Conservation (phyloP, 2,113 vertebrate genomes). For the Corapipo altera region DNA sequence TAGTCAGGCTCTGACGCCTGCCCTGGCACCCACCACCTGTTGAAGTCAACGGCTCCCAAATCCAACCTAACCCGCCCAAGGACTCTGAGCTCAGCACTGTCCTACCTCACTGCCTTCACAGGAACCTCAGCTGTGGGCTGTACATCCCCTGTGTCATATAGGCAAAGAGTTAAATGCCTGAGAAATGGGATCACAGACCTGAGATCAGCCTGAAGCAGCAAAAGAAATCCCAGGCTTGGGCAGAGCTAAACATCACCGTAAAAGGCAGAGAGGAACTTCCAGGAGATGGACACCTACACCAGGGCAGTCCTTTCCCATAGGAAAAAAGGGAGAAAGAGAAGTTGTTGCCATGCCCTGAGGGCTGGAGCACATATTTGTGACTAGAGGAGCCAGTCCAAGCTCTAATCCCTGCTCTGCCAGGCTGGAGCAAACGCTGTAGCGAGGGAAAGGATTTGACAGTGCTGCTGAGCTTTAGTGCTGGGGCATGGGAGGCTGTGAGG, state of each 20-base stretch:
- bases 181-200: background rate
- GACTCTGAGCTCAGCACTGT: background rate
- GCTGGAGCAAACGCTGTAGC: background rate
- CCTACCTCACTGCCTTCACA: background rate
- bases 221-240: background rate
- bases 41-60: background rate
- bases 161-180: background rate
- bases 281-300: background rate
- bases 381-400: background rate
- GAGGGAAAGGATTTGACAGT: fast-evolving
- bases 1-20: fast-evolving
- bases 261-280: background rate
- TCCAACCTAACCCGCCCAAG: no score
- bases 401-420: background rate
- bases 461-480: background rate
- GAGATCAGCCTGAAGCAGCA: background rate
- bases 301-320: background rate
- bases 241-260: background rate
- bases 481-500: background rate
- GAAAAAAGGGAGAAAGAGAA: background rate
- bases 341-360: background rate
- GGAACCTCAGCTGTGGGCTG: background rate
- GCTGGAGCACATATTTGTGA: background rate
- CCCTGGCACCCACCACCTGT: background rate
- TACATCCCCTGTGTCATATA: fast-evolving